Evolutionary conservation across 2,888 invertebrate species (phyloP).

Genomic region (Epinotia brunnichana): DNA sequence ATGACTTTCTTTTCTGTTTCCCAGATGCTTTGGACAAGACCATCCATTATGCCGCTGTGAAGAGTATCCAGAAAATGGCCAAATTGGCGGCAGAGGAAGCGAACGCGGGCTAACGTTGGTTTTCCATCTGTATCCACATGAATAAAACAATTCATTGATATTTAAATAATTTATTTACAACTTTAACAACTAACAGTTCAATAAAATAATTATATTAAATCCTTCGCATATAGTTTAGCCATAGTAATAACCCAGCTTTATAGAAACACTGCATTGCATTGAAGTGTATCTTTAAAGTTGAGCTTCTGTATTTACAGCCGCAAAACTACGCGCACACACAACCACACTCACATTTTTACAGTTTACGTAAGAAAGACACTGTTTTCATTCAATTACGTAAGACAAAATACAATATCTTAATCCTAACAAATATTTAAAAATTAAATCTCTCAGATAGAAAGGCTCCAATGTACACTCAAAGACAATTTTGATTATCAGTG

Average conservation of each 20-base stretch:
- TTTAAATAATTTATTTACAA: conserved; percentile 76
- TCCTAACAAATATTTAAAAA: background rate
- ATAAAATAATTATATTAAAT: conserved; percentile 65
- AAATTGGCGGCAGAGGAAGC: conserved; percentile 69
- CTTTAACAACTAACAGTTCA: conserved; percentile 65
- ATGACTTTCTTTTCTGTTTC: no score
- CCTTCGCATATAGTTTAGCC: conserved; percentile 46
- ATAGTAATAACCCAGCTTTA: conserved; percentile 1
- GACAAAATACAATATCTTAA: conserved; percentile 6
- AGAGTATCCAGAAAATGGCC: conserved; percentile 84
- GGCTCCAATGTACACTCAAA: background rate
- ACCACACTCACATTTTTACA: conserved; percentile 34
- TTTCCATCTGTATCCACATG: conserved; percentile 2
- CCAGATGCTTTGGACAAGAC: conserved; percentile 90
- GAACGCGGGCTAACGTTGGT: conserved; percentile 59
- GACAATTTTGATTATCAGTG: no score
- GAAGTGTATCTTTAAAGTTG: conserved; percentile 10
- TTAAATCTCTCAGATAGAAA: background rate
- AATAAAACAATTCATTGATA: conserved; percentile 51
- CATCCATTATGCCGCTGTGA: conserved; percentile 90
- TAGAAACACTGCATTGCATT: background rate
- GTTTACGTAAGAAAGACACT: conserved; percentile 16
- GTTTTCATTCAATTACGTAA: conserved; percentile 4
- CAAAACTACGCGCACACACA: conserved; percentile 28
- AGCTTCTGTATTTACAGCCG: conserved; percentile 2